These are phyloP conservation scores for Ramazzottius varieornatus DNA, from an alignment of 2,888 invertebrate genomes.

Conservation along the genomic window DNA sequence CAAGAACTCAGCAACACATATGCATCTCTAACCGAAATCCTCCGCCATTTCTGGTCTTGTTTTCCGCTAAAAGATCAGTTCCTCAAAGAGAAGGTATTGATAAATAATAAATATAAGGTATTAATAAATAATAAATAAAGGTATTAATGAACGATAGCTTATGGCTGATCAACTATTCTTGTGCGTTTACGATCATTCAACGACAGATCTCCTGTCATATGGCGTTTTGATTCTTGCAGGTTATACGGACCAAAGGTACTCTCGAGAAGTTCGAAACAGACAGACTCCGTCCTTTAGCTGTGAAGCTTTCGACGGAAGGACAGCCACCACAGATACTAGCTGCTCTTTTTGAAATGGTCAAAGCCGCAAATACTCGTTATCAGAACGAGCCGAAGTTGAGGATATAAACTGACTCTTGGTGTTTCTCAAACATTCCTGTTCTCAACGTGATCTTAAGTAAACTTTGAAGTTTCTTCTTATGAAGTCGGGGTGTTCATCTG, in stretches of 20 bases:
- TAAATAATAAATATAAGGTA: neutral
- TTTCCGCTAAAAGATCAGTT: conserved; percentile 49
- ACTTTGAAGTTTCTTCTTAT: too few species aligned
- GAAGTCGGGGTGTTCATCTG: too few species aligned
- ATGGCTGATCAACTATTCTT: neutral
- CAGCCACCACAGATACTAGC: neutral
- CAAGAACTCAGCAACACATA: conserved; percentile 59
- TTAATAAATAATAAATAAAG: neutral
- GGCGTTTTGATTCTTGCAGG: neutral
- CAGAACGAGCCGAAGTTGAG: too few species aligned
- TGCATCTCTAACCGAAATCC: conserved; percentile 54
- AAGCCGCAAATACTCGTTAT: neutral
- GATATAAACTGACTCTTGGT: too few species aligned
- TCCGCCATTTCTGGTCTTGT: conserved; percentile 80
- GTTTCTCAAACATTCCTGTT: too few species aligned
- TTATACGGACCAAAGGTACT: neutral
- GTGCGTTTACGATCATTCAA: neutral
- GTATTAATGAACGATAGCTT: neutral
- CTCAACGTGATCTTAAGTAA: too few species aligned
- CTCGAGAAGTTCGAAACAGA: neutral
- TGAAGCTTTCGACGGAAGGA: neutral
- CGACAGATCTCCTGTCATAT: neutral
- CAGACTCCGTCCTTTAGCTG: neutral
- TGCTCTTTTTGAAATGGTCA: neutral
- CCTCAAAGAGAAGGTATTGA: conserved; percentile 35